Base-by-base conservation (phyloP, 2,113 vertebrate species). In the Zosterops lateralis region DNA sequence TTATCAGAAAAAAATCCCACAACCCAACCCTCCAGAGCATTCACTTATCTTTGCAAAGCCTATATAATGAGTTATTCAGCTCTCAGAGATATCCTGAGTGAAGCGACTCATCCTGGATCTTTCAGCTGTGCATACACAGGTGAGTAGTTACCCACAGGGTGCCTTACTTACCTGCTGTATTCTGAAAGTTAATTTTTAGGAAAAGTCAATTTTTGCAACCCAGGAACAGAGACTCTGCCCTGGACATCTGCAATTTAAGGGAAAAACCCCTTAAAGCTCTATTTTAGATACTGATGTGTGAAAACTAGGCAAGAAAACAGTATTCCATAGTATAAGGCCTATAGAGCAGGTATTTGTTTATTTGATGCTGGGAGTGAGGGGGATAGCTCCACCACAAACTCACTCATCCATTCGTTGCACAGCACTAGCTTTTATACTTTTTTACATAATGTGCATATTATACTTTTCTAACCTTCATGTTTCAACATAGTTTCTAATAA, bases 311-410 rank as follows among this genome's bases (percentile, higher is more conserved):
- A 67, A 32, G 17, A 38, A 47, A 47, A 10, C 21, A 47, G 6
- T 26, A 38, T 28, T 67, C 51, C 21, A 21, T 26, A 32, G 17
- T 38, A 19, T 47, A 47, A 57, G 14, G 28, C 6, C 28, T 32
- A 1, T 21, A 5, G n/a, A 57, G 21, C 28, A 26, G 6, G 10
- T 36, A 5, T 25, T 31, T 24, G 15, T 44, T 54, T 56, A 56
- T 67, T 57, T 0, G 0, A 5, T 0, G 2, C 51, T 3, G 3
- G n/a, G 10, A 38, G 13, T 38, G 28, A 67, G 51, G 1, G 26
- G 17, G 3, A 32, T 26, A 17, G n/a, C 17, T 26, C 26, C 14
- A 17, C 3, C n/a, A 47, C 21, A 57, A 26, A 32, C 40, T 66
- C 17, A 32, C 6, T 45, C 7, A 17, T 54, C 40, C 21, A 5